Conservation (phyloP, 2,113 vertebrate species). For the Xiphias gladius region DNA sequence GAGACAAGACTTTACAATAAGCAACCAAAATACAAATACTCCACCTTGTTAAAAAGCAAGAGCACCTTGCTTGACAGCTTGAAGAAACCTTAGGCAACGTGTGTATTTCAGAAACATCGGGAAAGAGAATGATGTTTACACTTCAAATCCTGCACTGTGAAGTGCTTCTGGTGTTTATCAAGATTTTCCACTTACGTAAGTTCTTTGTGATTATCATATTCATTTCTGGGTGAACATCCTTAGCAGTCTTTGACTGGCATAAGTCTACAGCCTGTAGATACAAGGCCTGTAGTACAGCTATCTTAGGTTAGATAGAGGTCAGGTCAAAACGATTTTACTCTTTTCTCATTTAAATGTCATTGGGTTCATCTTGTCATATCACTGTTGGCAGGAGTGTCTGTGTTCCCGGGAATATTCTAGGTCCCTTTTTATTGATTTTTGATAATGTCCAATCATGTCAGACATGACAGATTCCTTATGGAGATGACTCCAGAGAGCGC, state of each 20-base stretch:
- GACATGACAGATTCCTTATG: slow-evolving; percentile 18
- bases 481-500: not conserved
- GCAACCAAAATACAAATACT: no score
- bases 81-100: no score
- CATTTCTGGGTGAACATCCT: no score
- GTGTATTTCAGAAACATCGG: no score
- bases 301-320: not conserved
- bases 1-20: no score
- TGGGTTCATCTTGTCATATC: not conserved
- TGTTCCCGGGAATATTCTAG: not conserved
- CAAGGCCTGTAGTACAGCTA: not conserved
- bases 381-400: no score
- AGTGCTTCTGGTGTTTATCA: not conserved
- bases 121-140: not conserved
- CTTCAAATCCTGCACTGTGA: not conserved
- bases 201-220: not conserved
- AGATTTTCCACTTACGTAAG: no score
- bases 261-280: no score
- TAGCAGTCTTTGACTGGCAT: no score
- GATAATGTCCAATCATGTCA: not conserved
- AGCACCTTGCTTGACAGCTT: no score
- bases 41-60: no score
- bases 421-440: slow-evolving; percentile 2
- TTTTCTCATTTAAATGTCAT: not conserved
- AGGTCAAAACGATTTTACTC: not conserved